Conservation (phyloP, 2,113 vertebrate genomes). For the Polyodon spathula region DNA sequence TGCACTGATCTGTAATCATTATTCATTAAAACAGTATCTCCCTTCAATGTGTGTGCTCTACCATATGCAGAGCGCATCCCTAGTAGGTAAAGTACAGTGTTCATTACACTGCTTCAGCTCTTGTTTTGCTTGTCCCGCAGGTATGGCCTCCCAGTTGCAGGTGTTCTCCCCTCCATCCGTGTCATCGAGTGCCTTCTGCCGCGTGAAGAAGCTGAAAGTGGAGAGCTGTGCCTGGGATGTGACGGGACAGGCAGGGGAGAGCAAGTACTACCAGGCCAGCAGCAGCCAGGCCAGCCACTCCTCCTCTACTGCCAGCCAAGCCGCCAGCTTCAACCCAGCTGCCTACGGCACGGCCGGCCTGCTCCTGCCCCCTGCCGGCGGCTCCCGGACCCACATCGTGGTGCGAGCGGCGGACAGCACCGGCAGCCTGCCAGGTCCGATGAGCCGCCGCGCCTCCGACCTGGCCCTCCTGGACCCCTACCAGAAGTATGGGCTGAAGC, state of each 20-base stretch:
- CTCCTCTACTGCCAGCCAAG: conserved; percentile 64
- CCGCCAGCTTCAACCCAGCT: conserved; percentile 66
- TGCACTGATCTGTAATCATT: too few species aligned
- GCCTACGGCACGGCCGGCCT: conserved; percentile 73
- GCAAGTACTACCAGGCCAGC: conserved; percentile 78
- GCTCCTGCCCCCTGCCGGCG: conserved; percentile 57
- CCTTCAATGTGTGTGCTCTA: too few species aligned
- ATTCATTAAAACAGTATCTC: too few species aligned
- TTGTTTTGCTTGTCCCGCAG: conserved; percentile 37
- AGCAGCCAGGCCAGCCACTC: conserved; percentile 60
- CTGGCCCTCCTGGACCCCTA: conserved; percentile 72
- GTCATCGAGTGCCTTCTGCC: conserved; percentile 92
- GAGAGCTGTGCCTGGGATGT: conserved; percentile 86
- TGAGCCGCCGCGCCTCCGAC: conserved; percentile 72
- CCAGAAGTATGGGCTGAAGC: conserved; percentile 89
- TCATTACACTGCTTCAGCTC: too few species aligned
- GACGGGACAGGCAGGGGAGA: conserved; percentile 72
- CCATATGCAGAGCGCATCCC: too few species aligned
- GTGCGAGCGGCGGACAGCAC: conserved; percentile 94
- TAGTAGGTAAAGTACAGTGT: too few species aligned
- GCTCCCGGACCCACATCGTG: conserved; percentile 79
- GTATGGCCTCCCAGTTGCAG: conserved; percentile 94
- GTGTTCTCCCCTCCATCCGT: conserved; percentile 92
- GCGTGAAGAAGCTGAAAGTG: conserved; percentile 93
- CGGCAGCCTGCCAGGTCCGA: conserved; percentile 63